Percentiles rank a stretch among this genome's conserved stretches.
These are phyloP conservation scores for Uropetala carovei DNA, from an alignment of 2,888 invertebrate species.

Conservation along the genomic window DNA sequence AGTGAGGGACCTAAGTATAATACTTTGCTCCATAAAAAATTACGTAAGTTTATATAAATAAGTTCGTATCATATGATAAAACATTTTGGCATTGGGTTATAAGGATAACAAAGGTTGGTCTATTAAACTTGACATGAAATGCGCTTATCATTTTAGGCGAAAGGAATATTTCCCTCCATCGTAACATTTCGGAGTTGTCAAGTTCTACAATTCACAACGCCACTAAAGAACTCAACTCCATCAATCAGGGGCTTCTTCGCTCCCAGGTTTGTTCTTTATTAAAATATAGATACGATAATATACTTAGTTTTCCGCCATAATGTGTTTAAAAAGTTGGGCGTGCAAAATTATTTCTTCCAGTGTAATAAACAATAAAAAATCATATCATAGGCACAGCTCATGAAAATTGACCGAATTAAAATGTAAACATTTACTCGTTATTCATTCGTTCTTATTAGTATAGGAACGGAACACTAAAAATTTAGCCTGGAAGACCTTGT, in stretches of 20 bases:
- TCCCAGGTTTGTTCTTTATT: constrained; percentile 66
- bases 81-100: neutral
- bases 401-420: too few relatives aligned
- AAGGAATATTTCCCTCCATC: constrained; percentile 68
- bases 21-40: constrained; percentile 68
- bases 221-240: constrained; percentile 66
- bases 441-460: too few relatives aligned
- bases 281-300: neutral
- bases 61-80: neutral
- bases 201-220: constrained; percentile 65
- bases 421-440: too few relatives aligned
- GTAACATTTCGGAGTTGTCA: constrained; percentile 67
- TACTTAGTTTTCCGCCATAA: neutral
- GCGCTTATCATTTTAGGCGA: constrained; percentile 66
- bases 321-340: neutral
- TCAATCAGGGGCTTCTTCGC: constrained; percentile 68
- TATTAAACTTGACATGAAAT: too few relatives aligned
- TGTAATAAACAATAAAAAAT: too few relatives aligned
- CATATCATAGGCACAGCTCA: too few relatives aligned
- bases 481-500: too few relatives aligned
- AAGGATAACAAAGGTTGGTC: neutral
- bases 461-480: too few relatives aligned
- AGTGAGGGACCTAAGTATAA: constrained; percentile 67
- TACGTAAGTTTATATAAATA: constrained; percentile 66
- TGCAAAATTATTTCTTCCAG: too few relatives aligned